Evolutionary conservation across 2,797 vertebrate species (phyloP), one percentile per base, ranked within the genome.

Genomic region (Natrix natrix): DNA sequence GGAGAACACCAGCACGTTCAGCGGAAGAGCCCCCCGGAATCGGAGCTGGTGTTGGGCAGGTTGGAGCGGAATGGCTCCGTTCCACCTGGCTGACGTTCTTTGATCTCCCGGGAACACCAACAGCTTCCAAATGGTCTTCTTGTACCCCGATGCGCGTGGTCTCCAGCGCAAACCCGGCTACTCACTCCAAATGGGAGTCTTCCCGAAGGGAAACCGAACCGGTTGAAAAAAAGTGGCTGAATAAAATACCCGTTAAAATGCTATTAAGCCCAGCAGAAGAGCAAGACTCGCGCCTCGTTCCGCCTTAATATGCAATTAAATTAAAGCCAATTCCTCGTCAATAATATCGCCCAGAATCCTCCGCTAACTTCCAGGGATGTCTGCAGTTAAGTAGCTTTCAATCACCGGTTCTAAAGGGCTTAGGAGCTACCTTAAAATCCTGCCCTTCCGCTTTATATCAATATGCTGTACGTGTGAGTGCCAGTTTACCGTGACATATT

Each of bases 311-410:
- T 92, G 95, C 97, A 97, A 97, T 98, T 97, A 97, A 97, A 98
- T 98, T 96, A 97, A 94, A 95, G 96, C 92, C 97, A 97, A 98
- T 97, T 97, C 97, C 96, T 96, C 96, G 96, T 97, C 97, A 97
- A 97, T 97, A 96, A 96, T 97, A 96, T 96, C 94, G 91, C 91
- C 95, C 91, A 95, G 95, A 97, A 97, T 97, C 97, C 95, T 96
- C 91, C 96, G 95, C 97, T 96, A 96, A 96, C 95, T 97, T 97
- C 95, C 95, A 43, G 95, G 97, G 93, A 97, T 97, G 95, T 96
- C 94, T 96, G 96, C 96, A 97, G 97, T 97, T 98, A 98, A 98
- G 97, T 93, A 97, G 97, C 96, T 97, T 98, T 97, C 96, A 97
- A 97, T 96, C 89, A 93, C 95, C 97, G 95, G 94, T 96, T 96